phyloP scores from a whole-genome alignment of 1,140 invertebrate species.

The Gryon sp. region DNA sequence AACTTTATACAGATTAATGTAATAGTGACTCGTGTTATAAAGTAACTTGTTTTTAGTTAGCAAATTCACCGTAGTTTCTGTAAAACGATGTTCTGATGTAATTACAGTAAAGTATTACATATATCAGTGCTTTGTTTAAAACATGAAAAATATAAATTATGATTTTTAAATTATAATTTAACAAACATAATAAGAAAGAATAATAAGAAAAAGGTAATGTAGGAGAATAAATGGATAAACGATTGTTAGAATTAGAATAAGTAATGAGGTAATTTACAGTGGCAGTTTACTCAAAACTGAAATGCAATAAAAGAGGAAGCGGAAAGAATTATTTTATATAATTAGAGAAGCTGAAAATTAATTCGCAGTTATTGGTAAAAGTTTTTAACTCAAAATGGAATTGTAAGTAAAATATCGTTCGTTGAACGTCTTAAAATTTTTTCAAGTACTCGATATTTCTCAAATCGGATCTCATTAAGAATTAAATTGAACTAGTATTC shows the following conservation, averaged over 20 bases:
- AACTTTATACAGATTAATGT: conserved; percentile 56
- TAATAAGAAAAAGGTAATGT: no score
- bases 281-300: no score
- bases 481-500: background rate
- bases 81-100: no score
- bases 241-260: no score
- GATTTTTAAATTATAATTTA: no score
- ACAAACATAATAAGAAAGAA: no score
- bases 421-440: background rate
- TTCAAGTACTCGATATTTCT: background rate
- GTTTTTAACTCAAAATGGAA: background rate
- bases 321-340: background rate
- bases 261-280: no score
- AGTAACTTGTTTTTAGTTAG: background rate
- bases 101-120: no score
- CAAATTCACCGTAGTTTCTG: background rate
- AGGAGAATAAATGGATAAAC: no score
- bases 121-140: no score
- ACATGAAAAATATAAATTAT: no score
- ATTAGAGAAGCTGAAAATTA: background rate
- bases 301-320: no score
- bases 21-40: conserved; percentile 17
- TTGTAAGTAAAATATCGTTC: background rate
- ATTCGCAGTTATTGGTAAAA: background rate
- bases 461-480: conserved; percentile 1